These are phyloP conservation scores for Drosophila barbarae DNA, from an alignment of 2,888 invertebrate genomes.

Conservation along the genomic window DNA sequence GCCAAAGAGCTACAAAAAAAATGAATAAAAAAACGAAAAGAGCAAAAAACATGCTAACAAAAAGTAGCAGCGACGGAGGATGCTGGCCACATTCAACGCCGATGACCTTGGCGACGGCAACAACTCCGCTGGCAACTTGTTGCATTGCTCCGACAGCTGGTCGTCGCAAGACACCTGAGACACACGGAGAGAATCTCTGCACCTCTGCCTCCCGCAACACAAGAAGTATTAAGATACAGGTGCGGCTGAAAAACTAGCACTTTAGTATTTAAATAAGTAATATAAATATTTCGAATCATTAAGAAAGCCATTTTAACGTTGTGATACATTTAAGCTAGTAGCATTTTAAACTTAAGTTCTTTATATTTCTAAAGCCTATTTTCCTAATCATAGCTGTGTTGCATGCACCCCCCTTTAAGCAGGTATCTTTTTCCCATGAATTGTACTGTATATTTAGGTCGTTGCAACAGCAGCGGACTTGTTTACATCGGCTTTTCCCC, in stretches of 20 bases:
- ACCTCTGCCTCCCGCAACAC: slow-evolving; percentile 13
- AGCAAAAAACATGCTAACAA: slow-evolving; percentile 48
- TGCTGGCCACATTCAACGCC: slow-evolving; percentile 51
- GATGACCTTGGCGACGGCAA: slow-evolving; percentile 55
- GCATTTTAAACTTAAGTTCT: not conserved
- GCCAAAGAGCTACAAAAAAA: slow-evolving; percentile 31
- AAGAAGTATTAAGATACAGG: slow-evolving; percentile 4
- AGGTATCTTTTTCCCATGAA: slow-evolving; percentile 64
- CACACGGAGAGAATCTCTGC: slow-evolving; percentile 24
- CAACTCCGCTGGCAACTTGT: slow-evolving; percentile 64
- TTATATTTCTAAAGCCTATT: not conserved
- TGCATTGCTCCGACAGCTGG: slow-evolving; percentile 68
- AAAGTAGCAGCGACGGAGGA: slow-evolving; percentile 42
- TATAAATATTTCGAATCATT: not conserved
- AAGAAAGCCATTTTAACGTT: not conserved
- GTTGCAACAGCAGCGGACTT: slow-evolving; percentile 55
- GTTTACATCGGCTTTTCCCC: slow-evolving; percentile 61
- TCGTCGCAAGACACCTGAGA: slow-evolving; percentile 68
- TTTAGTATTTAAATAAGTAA: not conserved
- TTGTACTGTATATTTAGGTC: slow-evolving; percentile 73
- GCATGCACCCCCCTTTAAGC: slow-evolving; percentile 5
- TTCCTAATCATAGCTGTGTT: slow-evolving; percentile 10
- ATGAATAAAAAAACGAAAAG: slow-evolving; percentile 28
- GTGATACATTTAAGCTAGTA: too few species aligned
- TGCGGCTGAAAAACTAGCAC: slow-evolving; percentile 6